phyloP scores from a whole-genome alignment of 1,140 invertebrate species.

The Polyergus mexicanus region DNA sequence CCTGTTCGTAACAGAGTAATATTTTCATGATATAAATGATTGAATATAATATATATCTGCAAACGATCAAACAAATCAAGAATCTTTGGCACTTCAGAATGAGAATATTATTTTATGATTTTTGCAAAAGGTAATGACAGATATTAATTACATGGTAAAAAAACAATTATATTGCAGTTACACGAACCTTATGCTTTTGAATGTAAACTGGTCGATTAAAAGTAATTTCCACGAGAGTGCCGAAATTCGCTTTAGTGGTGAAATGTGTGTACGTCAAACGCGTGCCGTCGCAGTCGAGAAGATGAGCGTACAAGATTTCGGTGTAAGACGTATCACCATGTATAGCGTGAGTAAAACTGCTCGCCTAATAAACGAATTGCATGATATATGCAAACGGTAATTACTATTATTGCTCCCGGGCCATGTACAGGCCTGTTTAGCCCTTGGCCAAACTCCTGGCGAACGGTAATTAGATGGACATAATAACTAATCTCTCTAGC shows the following conservation, averaged over 20 bases:
- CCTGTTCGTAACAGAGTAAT: constrained; percentile 80
- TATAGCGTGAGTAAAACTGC: constrained; percentile 15
- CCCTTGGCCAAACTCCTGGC: no score
- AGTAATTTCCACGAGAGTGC: constrained; percentile 91
- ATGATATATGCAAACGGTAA: neutral
- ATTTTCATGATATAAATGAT: constrained; percentile 80
- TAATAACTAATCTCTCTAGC: constrained; percentile 32
- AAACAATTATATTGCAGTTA: constrained; percentile 79
- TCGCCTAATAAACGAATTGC: constrained; percentile 46
- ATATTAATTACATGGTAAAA: neutral
- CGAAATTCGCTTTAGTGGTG: constrained; percentile 89
- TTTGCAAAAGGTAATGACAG: neutral
- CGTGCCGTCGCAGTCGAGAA: constrained; percentile 91
- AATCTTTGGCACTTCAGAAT: constrained; percentile 1
- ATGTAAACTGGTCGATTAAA: constrained; percentile 93
- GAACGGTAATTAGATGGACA: neutral
- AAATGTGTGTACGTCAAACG: constrained; percentile 93
- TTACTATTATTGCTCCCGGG: no score
- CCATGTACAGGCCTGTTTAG: no score
- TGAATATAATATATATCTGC: neutral
- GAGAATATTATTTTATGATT: no score
- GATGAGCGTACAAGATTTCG: constrained; percentile 92
- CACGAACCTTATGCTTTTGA: constrained; percentile 90
- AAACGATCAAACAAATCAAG: neutral
- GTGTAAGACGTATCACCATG: constrained; percentile 86